phyloP scores from a whole-genome alignment of 2,888 invertebrate genomes.

The Pycnomerus fuliginosus region DNA sequence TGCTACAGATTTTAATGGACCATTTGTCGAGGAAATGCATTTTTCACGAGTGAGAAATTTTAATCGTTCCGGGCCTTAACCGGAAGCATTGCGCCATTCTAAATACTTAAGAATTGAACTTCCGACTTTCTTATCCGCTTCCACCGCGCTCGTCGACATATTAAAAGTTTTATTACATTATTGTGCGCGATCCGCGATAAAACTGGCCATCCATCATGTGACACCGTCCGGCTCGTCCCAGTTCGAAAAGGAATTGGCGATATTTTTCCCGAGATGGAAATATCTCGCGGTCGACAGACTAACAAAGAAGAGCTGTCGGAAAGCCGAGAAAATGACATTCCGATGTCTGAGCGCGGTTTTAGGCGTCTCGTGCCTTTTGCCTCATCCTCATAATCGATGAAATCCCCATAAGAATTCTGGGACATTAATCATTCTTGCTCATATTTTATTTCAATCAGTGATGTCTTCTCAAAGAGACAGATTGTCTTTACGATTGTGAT shows the following conservation, averaged over 20 bases:
- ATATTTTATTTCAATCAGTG: too few species aligned
- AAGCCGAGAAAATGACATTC: constrained; percentile 46
- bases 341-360: constrained; percentile 41
- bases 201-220: constrained; percentile 20
- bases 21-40: constrained; percentile 14
- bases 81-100: too few species aligned
- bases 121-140: background rate
- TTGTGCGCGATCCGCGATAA: constrained; percentile 14
- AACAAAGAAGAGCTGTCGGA: constrained; percentile 43
- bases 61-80: too few species aligned
- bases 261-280: constrained; percentile 40
- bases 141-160: background rate
- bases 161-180: constrained; percentile 19
- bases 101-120: background rate
- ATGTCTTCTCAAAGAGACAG: too few species aligned
- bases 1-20: constrained; percentile 32
- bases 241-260: too few species aligned
- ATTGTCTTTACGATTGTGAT: too few species aligned
- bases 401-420: too few species aligned
- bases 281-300: constrained; percentile 46
- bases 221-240: too few species aligned
- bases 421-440: too few species aligned
- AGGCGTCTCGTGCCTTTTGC: constrained; percentile 12
- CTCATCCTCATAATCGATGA: background rate
- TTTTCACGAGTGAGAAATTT: constrained; percentile 5